These are phyloP conservation scores for Podarcis lilfordi DNA, from an alignment of 2,797 vertebrate genomes.

Conservation along the genomic window DNA sequence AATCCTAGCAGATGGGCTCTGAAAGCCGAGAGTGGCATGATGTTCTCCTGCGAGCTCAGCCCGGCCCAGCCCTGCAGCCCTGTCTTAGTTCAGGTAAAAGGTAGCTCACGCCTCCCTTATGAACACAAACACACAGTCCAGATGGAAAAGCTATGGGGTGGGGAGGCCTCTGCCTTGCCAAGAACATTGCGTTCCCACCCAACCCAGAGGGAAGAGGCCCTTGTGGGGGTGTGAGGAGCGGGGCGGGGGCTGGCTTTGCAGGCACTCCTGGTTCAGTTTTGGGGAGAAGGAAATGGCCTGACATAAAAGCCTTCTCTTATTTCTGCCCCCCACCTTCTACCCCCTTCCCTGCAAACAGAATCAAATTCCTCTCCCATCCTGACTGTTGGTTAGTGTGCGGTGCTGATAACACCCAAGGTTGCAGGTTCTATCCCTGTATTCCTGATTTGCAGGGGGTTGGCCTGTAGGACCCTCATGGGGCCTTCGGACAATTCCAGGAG, in stretches of 20 bases:
- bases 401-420: too few species aligned
- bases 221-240: neutral
- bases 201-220: conserved; percentile 14
- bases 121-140: conserved; percentile 7
- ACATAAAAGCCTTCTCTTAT: too few species aligned
- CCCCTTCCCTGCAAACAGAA: neutral
- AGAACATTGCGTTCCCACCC: conserved; percentile 34
- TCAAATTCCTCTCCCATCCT: too few species aligned
- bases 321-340: neutral
- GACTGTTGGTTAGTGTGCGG: too few species aligned
- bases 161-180: neutral
- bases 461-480: too few species aligned
- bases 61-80: neutral
- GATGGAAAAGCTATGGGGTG: conserved; percentile 11
- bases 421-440: too few species aligned
- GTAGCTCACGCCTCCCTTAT: neutral
- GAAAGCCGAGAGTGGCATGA: neutral
- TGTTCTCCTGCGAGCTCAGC: neutral
- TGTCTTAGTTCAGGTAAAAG: conserved; percentile 20
- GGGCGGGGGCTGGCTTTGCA: neutral
- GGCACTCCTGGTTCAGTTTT: neutral
- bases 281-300: neutral
- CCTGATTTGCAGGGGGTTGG: too few species aligned
- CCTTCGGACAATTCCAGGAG: too few species aligned
- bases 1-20: neutral